These are phyloP conservation scores for Argyrosomus japonicus DNA, from an alignment of 2,113 vertebrate genomes.

Conservation along the genomic window DNA sequence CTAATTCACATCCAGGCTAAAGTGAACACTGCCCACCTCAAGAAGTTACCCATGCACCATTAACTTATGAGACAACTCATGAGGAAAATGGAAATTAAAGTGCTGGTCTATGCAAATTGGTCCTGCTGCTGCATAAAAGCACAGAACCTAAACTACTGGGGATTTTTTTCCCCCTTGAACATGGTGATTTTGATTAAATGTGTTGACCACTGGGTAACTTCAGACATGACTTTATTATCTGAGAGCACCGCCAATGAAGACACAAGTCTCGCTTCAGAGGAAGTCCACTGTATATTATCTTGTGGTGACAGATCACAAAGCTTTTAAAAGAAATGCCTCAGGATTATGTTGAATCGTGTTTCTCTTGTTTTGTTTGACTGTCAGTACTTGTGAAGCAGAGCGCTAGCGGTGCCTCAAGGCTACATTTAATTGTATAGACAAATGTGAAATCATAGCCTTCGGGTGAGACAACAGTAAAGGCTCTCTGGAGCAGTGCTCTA, in stretches of 20 bases:
- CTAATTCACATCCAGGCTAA: constrained; percentile 12
- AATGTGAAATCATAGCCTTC: constrained; percentile 72
- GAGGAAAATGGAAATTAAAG: constrained; percentile 56
- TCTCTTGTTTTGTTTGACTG: constrained; percentile 64
- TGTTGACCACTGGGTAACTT: constrained; percentile 9
- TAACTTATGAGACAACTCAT: constrained; percentile 50
- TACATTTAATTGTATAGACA: constrained; percentile 80
- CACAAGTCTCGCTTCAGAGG: constrained; percentile 3
- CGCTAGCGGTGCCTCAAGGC: constrained; percentile 62
- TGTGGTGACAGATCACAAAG: constrained; percentile 52
- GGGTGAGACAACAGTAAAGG: constrained; percentile 63
- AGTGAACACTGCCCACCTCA: constrained; percentile 16
- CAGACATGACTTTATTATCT: constrained; percentile 7
- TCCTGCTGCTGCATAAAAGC: constrained; percentile 20
- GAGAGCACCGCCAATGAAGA: constrained; percentile 6
- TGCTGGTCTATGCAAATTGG: constrained; percentile 39
- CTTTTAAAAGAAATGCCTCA: constrained; percentile 64
- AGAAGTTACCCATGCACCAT: constrained; percentile 46
- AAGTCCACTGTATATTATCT: constrained; percentile 28
- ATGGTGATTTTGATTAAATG: constrained; percentile 36
- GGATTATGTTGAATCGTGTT: constrained; percentile 71
- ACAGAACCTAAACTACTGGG: constrained; percentile 11
- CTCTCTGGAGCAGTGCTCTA: constrained; percentile 62
- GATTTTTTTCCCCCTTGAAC: background rate
- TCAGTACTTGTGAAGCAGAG: constrained; percentile 63